Conservation (phyloP, 2,113 vertebrate genomes). For the Lagopus muta region DNA sequence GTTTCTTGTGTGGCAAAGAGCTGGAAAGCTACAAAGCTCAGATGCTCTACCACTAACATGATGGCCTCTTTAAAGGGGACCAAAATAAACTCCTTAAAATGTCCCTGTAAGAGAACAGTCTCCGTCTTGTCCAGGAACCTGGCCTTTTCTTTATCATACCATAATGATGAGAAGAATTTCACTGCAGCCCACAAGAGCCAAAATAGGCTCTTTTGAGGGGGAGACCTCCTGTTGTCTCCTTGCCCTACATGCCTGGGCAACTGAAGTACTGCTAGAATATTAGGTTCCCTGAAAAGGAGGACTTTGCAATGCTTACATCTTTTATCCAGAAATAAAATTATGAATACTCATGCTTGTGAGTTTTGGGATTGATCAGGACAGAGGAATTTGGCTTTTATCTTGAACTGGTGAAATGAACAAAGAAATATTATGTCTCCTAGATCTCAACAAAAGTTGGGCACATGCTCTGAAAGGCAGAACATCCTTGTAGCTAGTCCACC, state of each 20-base stretch:
- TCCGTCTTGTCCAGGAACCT: constrained; percentile 28
- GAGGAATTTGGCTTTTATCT: not conserved
- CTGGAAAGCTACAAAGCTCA: constrained; percentile 39
- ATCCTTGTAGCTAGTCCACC: not conserved
- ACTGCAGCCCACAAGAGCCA: constrained; percentile 8
- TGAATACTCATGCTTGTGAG: not conserved
- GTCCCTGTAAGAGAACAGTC: not conserved
- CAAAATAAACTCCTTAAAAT: constrained; percentile 49
- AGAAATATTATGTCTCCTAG: not conserved
- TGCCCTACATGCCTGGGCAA: not conserved
- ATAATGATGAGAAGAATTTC: constrained; percentile 20
- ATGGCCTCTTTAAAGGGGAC: constrained; percentile 5
- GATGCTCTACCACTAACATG: not conserved
- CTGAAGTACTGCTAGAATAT: not conserved
- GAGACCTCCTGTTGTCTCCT: not conserved
- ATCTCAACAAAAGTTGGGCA: not conserved
- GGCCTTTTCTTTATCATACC: not conserved
- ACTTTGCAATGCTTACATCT: not conserved
- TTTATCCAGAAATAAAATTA: not conserved
- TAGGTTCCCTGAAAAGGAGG: not conserved
- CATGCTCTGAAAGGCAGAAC: not conserved
- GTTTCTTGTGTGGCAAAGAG: constrained; percentile 27
- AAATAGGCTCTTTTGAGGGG: not conserved
- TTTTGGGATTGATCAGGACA: not conserved
- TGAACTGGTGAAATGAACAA: not conserved